Percentiles rank a stretch among this genome's conserved stretches.
phyloP scores from a whole-genome alignment of 2,888 invertebrate species.

The Dendrolimus houi region DNA sequence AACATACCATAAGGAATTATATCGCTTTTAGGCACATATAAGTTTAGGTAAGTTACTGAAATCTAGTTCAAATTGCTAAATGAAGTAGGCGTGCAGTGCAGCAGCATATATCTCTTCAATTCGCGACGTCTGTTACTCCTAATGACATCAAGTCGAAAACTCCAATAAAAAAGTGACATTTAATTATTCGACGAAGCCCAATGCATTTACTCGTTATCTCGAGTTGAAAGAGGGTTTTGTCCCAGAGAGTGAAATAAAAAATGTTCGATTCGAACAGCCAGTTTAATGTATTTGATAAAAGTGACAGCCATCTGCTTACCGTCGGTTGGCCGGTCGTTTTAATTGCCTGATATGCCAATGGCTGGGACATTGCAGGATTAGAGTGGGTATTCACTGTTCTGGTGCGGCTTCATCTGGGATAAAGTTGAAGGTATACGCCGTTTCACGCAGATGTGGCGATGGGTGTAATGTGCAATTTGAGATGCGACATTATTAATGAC shows the following conservation, averaged over 20 bases:
- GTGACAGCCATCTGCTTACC: constrained; percentile 70
- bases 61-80: too few relatives aligned
- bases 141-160: constrained; percentile 8
- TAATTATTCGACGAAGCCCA: constrained; percentile 63
- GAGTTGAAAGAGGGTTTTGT: constrained; percentile 50
- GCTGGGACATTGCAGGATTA: constrained; percentile 6
- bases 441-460: too few relatives aligned
- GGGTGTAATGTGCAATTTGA: too few relatives aligned
- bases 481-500: too few relatives aligned
- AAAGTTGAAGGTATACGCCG: too few relatives aligned
- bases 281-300: constrained; percentile 75
- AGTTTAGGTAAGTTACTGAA: too few relatives aligned
- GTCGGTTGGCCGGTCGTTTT: constrained; percentile 51
- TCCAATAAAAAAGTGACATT: constrained; percentile 53
- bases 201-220: constrained; percentile 69
- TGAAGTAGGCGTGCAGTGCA: too few relatives aligned
- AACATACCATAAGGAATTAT: too few relatives aligned
- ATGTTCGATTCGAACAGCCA: constrained; percentile 60
- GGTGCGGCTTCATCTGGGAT: too few relatives aligned
- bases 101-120: too few relatives aligned
- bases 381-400: background rate
- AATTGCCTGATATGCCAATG: constrained; percentile 68
- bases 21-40: too few relatives aligned
- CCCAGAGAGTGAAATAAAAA: constrained; percentile 43
- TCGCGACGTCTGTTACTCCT: too few relatives aligned